Evolutionary conservation across 1,140 invertebrate species (phyloP).

Genomic region (Listronotus oregonensis): DNA sequence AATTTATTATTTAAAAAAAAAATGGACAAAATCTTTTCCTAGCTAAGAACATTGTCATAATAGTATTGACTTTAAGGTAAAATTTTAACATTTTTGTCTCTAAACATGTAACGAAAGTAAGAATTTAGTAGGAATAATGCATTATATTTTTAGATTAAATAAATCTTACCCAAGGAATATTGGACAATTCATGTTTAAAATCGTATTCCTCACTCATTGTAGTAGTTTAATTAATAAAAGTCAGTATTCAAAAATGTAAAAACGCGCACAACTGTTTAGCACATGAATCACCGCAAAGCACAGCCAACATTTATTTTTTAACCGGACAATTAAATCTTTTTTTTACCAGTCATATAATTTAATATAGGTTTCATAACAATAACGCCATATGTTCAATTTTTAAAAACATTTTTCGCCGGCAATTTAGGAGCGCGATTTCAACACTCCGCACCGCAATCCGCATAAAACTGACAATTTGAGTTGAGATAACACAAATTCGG

Average conservation of each 20-base stretch:
- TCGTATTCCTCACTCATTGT: slow-evolving; percentile 45
- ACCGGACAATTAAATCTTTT: neutral
- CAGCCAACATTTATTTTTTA: neutral
- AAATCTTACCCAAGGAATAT: slow-evolving; percentile 50
- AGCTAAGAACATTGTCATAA: too few species aligned
- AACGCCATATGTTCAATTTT: slow-evolving; percentile 6
- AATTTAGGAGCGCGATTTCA: slow-evolving; percentile 2
- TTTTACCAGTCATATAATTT: neutral
- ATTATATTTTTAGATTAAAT: too few species aligned
- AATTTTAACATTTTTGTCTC: too few species aligned
- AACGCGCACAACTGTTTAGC: slow-evolving; percentile 1
- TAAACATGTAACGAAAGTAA: too few species aligned
- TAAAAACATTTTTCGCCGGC: slow-evolving; percentile 14
- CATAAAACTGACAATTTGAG: slow-evolving; percentile 19
- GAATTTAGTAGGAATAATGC: too few species aligned
- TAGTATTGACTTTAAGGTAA: too few species aligned
- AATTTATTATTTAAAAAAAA: too few species aligned
- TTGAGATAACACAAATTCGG: slow-evolving; percentile 11
- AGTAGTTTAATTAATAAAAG: slow-evolving; percentile 12
- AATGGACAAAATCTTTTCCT: too few species aligned
- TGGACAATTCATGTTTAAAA: slow-evolving; percentile 46
- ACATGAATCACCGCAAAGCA: slow-evolving; percentile 6
- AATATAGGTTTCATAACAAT: neutral
- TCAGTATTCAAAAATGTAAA: slow-evolving; percentile 24
- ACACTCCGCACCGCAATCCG: slow-evolving; percentile 8